Base-by-base conservation (phyloP, 2,797 vertebrate genomes). In the Chromis chromis region DNA sequence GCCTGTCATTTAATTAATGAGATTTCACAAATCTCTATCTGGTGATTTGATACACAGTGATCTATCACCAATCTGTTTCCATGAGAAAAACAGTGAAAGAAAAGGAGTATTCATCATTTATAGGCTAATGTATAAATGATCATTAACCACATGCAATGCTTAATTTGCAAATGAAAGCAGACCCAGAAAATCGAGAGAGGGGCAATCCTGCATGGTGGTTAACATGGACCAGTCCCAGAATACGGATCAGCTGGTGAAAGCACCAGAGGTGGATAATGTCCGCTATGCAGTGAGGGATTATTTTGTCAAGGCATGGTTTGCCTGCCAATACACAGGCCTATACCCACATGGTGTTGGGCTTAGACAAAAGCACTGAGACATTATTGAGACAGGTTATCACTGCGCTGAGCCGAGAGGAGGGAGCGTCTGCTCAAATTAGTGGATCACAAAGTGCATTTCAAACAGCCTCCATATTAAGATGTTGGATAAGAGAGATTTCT, bases 231-330 rank as follows among this genome's bases (percentile, higher is more conserved):
- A 59, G 71, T 78, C 86, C 82, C 87, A 83, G 74, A 87, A 85
- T 71, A 75, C 17, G 21, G 82, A 83, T 91, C 84, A 87, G 78
- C 76, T 82, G 86, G 78, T 84, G 74, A 76, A 65, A 74, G 63
- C 77, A 46, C 79, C 76, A 77, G 83, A 88, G 83, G 79, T 87
- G 85, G 86, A 86, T 82, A 83, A 87, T 85, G 83, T 88, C 84
- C 31, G 33, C 81, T 75, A 63, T 69, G 79, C 81, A 84, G 82
- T 78, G 78, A 86, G 76, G 79, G 91, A 93, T 92, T 92, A 91
- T 88, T 83, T 81, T 87, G 90, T 90, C 86, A 83, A 87, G 88
- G 90, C 89, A 72, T 52, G 85, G 84, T 84, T 82, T 27, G 76
- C 69, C 71, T 90, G 88, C 89, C 91, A 91, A 82, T 84, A 83